Percentiles rank a stretch among this genome's conserved stretches.
These are phyloP conservation scores for Blennius ocellaris DNA, from an alignment of 2,113 vertebrate genomes.

Conservation along the genomic window DNA sequence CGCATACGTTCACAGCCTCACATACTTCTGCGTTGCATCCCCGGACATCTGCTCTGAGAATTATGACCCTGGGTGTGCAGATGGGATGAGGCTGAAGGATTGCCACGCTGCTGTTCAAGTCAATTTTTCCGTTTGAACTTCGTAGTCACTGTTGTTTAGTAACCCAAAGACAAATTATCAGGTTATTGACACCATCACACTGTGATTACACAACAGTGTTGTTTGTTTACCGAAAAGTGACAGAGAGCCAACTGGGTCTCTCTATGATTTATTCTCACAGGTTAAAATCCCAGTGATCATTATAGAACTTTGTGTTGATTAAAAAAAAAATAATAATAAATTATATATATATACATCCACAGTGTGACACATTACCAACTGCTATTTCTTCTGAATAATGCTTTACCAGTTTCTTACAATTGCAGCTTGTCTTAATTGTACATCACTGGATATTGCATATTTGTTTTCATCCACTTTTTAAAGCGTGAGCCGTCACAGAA, in stretches of 20 bases:
- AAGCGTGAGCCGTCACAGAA: too few species aligned
- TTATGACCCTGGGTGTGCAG: conserved; percentile 57
- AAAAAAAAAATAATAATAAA: too few species aligned
- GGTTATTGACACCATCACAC: not conserved
- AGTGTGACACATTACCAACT: not conserved
- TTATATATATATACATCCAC: too few species aligned
- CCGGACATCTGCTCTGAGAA: conserved; percentile 73
- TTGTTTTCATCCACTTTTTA: too few species aligned
- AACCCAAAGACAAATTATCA: conserved; percentile 13
- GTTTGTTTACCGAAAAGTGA: not conserved
- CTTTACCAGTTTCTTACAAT: too few species aligned
- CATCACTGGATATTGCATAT: too few species aligned
- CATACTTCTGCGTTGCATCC: conserved; percentile 49
- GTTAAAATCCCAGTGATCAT: not conserved
- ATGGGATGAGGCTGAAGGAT: conserved; percentile 44
- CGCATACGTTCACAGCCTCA: conserved; percentile 41
- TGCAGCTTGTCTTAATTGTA: too few species aligned
- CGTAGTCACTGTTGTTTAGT: not conserved
- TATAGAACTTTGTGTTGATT: not conserved
- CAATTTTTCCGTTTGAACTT: conserved; percentile 4
- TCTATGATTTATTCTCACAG: not conserved
- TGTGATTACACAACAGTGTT: conserved; percentile 10
- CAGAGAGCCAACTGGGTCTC: not conserved
- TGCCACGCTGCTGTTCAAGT: conserved; percentile 28
- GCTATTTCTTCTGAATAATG: too few species aligned